Conservation (phyloP, 2,113 vertebrate species). For the Rana temporaria region DNA sequence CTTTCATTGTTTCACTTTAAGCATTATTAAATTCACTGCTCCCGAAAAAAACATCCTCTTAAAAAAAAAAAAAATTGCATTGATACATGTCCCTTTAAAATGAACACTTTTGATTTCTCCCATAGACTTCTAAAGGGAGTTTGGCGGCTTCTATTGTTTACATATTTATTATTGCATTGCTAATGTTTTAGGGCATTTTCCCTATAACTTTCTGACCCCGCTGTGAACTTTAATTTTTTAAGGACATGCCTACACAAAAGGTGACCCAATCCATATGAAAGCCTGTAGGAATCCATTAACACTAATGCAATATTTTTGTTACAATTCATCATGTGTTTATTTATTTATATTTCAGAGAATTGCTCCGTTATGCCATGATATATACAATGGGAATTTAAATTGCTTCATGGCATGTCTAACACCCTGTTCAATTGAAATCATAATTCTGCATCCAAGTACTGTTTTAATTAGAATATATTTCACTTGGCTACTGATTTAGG, state of each 20-base stretch:
- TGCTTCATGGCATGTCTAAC: slow-evolving; percentile 18
- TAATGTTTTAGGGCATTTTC: too few relatives aligned
- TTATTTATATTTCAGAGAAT: slow-evolving; percentile 35
- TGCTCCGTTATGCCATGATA: slow-evolving; percentile 11
- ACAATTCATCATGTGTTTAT: slow-evolving; percentile 40
- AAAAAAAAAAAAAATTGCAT: too few relatives aligned
- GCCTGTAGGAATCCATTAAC: slow-evolving; percentile 5
- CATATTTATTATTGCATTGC: too few relatives aligned
- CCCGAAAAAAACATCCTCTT: too few relatives aligned
- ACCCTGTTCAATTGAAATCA: slow-evolving; percentile 29
- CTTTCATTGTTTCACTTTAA: too few relatives aligned
- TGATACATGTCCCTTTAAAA: too few relatives aligned
- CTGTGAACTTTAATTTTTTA: slow-evolving; percentile 22
- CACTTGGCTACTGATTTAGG: slow-evolving; percentile 33
- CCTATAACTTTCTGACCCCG: not conserved
- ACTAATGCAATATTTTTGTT: slow-evolving; percentile 11
- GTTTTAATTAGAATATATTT: slow-evolving; percentile 40
- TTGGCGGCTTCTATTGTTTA: too few relatives aligned
- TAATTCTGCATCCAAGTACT: slow-evolving; percentile 14
- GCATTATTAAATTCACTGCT: too few relatives aligned
- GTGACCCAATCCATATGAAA: slow-evolving; percentile 20
- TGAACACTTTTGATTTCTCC: too few relatives aligned
- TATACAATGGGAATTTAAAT: slow-evolving; percentile 39
- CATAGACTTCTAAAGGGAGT: too few relatives aligned
- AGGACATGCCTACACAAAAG: slow-evolving; percentile 1